Evolutionary conservation across 1,140 invertebrate species (phyloP).

Genomic region (Drosophila pallidifrons): DNA sequence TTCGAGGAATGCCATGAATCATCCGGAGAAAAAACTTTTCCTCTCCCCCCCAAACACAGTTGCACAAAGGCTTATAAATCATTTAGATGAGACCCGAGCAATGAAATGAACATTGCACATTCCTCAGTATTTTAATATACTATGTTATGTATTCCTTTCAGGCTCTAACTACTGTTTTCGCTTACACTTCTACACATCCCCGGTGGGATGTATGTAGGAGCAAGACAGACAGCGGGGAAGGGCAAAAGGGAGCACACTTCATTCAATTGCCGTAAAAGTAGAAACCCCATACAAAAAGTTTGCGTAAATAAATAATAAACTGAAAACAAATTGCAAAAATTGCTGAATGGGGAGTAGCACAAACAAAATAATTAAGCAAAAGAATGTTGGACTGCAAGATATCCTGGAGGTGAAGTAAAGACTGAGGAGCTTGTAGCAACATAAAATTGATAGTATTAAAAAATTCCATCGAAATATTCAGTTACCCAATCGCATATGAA

Average conservation of each 20-base stretch:
- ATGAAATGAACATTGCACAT: conserved; percentile 12
- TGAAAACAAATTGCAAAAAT: conserved; percentile 56
- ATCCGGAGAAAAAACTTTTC: not conserved
- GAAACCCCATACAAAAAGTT: conserved; percentile 51
- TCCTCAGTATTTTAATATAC: not conserved
- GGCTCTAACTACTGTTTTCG: not conserved
- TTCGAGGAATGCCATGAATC: conserved; percentile 29
- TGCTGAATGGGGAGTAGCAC: not conserved
- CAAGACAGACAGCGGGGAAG: not conserved
- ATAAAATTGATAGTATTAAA: too few species aligned
- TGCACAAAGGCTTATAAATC: conserved; percentile 58
- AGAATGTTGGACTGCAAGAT: not conserved
- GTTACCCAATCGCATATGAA: too few species aligned
- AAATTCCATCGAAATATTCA: too few species aligned
- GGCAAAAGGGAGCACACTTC: conserved; percentile 20
- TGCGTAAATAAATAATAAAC: conserved; percentile 69
- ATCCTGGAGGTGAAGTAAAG: not conserved
- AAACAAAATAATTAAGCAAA: not conserved
- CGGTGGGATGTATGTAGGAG: not conserved
- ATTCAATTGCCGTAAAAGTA: conserved; percentile 60
- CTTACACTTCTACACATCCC: not conserved
- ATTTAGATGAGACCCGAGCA: conserved; percentile 36
- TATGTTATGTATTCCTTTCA: not conserved
- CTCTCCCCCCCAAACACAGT: not conserved
- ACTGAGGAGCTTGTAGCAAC: too few species aligned